These are phyloP conservation scores for Onthophagus taurus DNA, from an alignment of 1,140 invertebrate genomes.

Conservation along the genomic window DNA sequence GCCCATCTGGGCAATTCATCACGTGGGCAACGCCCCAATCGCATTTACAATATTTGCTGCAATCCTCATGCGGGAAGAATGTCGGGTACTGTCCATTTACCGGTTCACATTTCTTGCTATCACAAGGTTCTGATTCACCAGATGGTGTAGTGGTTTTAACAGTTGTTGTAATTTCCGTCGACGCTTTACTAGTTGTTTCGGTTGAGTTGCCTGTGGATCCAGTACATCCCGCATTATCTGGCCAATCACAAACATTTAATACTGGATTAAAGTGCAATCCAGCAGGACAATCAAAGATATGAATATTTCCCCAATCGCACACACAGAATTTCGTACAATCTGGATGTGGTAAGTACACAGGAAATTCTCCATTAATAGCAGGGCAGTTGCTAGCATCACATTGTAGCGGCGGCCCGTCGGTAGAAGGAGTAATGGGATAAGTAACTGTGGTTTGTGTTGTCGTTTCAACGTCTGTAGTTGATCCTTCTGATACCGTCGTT, in stretches of 20 bases:
- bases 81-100: neutral
- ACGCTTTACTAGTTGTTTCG: neutral
- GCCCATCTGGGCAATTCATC: constrained; percentile 31
- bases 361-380: neutral
- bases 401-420: no score
- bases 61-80: constrained; percentile 1
- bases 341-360: neutral
- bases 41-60: neutral
- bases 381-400: constrained; percentile 2
- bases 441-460: no score
- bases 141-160: neutral
- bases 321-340: neutral
- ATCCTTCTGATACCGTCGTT: no score
- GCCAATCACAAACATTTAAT: constrained; percentile 35
- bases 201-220: neutral
- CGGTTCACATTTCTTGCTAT: neutral
- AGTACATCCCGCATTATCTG: constrained; percentile 19
- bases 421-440: no score
- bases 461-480: no score
- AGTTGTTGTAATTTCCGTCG: no score
- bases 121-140: neutral
- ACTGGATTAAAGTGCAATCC: neutral
- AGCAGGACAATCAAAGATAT: neutral
- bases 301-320: neutral
- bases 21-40: constrained; percentile 3